Conservation (phyloP, 2,797 vertebrate species). For the Kryptopterus vitreolus region DNA sequence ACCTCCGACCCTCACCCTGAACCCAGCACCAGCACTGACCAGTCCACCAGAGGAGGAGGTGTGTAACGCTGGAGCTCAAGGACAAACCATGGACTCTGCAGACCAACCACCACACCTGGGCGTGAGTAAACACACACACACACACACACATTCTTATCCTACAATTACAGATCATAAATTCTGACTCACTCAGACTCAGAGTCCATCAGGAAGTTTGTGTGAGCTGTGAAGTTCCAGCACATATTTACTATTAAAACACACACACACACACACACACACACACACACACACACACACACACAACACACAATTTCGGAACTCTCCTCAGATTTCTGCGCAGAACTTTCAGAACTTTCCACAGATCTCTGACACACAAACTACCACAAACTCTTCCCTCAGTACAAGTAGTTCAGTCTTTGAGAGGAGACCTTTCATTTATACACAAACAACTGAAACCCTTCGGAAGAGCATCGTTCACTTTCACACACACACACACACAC, state of each 20-base stretch:
- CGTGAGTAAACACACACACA: slow-evolving; percentile 70
- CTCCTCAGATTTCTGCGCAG: no score
- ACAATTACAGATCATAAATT: neutral
- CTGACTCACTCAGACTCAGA: neutral
- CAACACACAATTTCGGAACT: no score
- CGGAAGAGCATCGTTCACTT: no score
- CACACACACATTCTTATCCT: neutral
- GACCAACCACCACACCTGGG: slow-evolving; percentile 78
- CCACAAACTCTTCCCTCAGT: no score
- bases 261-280: neutral
- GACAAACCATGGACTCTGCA: slow-evolving; percentile 84
- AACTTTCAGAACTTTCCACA: no score
- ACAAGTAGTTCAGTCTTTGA: no score
- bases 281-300: no score
- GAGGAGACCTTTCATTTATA: no score
- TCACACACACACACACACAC: no score
- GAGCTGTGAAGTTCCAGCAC: neutral
- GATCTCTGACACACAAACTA: no score
- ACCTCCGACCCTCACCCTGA: slow-evolving; percentile 40
- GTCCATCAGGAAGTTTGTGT: neutral
- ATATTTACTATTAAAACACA: neutral
- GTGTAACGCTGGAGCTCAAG: slow-evolving; percentile 82
- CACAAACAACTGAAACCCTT: no score
- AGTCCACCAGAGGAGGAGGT: slow-evolving; percentile 67
- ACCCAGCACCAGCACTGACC: slow-evolving; percentile 8